A percentile compares a stretch with the other conserved stretches of the same genome.
Conservation (phyloP, 2,888 invertebrate genomes). For the Trachelus troglodyta region DNA sequence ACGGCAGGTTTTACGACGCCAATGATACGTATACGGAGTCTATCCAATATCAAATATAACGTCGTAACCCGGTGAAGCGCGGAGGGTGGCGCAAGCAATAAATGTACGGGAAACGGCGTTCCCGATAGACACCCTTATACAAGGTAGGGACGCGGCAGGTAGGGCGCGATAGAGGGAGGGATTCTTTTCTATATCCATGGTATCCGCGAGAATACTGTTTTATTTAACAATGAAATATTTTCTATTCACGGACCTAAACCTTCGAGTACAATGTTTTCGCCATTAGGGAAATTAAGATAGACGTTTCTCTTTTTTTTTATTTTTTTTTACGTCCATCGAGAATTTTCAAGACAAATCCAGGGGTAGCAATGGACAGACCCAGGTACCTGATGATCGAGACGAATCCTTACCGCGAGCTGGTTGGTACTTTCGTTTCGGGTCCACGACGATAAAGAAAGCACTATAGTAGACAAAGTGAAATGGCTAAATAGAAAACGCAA, state of each 20-base stretch:
- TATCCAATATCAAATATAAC: constrained; percentile 67
- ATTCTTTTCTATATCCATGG: not conserved
- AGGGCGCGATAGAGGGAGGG: not conserved
- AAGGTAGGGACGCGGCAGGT: not conserved
- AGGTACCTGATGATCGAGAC: not conserved
- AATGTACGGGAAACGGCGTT: constrained; percentile 65
- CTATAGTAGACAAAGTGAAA: constrained; percentile 44
- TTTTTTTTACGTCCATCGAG: not conserved
- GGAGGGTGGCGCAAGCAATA: constrained; percentile 58
- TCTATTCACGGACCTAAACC: constrained; percentile 11
- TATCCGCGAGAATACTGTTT: not conserved
- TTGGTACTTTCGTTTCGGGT: not conserved
- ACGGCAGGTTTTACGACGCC: constrained; percentile 63
- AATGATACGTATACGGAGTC: constrained; percentile 64
- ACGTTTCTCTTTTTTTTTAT: not conserved
- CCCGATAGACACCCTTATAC: constrained; percentile 55
- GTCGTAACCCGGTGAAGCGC: constrained; percentile 58
- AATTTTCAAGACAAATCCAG: not conserved
- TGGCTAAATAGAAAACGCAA: constrained; percentile 63
- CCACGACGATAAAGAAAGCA: not conserved
- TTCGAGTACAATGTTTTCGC: constrained; percentile 13
- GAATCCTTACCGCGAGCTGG: not conserved
- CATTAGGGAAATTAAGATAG: not conserved
- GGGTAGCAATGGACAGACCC: not conserved
- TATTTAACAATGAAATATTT: not conserved